A percentile compares a stretch with the other conserved stretches of the same genome.
phyloP scores from a whole-genome alignment of 2,113 vertebrate species.

The Phrynocephalus versicolor region DNA sequence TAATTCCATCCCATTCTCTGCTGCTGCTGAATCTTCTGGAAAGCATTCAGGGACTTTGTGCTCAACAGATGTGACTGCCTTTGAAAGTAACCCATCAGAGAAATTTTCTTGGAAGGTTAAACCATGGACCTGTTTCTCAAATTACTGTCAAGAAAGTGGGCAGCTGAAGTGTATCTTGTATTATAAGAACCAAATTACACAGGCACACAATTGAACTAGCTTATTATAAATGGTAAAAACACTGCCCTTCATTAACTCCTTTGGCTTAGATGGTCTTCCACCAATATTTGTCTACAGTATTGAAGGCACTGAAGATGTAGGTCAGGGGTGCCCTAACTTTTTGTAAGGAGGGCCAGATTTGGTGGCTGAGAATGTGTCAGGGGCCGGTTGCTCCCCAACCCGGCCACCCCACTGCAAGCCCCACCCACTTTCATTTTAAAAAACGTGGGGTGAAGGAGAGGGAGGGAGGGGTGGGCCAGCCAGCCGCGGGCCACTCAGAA shows the following conservation, averaged over 20 bases:
- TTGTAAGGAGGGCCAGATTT: no score
- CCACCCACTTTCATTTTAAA: no score
- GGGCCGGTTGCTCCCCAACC: no score
- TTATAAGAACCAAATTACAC: neutral
- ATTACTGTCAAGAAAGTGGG: neutral
- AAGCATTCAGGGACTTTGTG: no score
- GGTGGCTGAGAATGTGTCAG: no score
- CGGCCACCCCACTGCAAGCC: no score
- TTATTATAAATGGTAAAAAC: neutral
- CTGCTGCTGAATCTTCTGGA: neutral
- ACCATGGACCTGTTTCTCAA: neutral
- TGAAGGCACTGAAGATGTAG: neutral
- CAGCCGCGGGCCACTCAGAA: no score
- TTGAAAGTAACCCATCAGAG: neutral
- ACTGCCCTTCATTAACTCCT: neutral
- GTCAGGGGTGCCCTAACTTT: no score
- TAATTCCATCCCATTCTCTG: neutral
- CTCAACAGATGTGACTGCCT: neutral
- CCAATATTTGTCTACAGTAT: neutral
- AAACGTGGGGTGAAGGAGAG: no score
- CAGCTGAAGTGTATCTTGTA: neutral
- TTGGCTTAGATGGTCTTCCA: neutral
- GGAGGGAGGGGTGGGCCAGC: no score
- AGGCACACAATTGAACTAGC: neutral
- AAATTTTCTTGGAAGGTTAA: neutral